A percentile compares a stretch with the other conserved stretches of the same genome.
These are phyloP conservation scores for Scaptomyza pallida DNA, from an alignment of 1,140 invertebrate species.

Conservation along the genomic window DNA sequence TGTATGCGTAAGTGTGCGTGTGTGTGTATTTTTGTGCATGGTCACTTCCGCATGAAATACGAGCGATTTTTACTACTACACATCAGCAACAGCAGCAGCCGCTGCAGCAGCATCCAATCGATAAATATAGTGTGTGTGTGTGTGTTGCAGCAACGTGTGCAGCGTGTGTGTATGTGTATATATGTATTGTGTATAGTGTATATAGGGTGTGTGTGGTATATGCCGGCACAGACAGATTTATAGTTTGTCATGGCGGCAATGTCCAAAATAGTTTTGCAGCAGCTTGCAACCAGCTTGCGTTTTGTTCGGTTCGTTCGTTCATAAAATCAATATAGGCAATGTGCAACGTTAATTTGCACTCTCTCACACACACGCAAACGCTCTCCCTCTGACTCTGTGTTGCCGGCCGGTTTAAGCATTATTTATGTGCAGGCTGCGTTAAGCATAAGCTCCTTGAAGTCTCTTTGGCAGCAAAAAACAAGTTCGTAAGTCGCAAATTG, in stretches of 20 bases:
- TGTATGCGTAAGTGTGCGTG: conserved; percentile 7
- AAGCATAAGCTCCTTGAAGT: conserved; percentile 11
- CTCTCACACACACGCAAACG: not conserved
- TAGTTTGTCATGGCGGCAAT: conserved; percentile 73
- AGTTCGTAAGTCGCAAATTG: conserved; percentile 23
- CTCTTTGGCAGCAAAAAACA: not conserved
- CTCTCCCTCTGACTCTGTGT: not conserved
- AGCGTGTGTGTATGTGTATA: conserved; percentile 47
- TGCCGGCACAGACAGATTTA: conserved; percentile 78
- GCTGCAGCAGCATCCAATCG: conserved; percentile 33
- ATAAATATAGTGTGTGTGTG: conserved; percentile 16
- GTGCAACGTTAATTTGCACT: conserved; percentile 11
- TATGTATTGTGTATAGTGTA: conserved; percentile 70
- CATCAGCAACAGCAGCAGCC: conserved; percentile 64
- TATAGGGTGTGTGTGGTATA: conserved; percentile 32
- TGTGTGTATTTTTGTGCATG: conserved; percentile 37
- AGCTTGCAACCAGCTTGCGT: too few relatives aligned
- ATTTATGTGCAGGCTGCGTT: conserved; percentile 34
- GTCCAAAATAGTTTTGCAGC: conserved; percentile 67
- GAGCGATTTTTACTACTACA: conserved; percentile 79
- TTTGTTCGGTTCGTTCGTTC: too few relatives aligned
- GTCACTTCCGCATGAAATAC: conserved; percentile 82
- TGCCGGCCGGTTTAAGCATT: conserved; percentile 62
- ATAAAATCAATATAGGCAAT: conserved; percentile 77
- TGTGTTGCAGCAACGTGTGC: conserved; percentile 9